Evolutionary conservation across 2,888 invertebrate species (phyloP).

Genomic region (Volucella inanis): DNA sequence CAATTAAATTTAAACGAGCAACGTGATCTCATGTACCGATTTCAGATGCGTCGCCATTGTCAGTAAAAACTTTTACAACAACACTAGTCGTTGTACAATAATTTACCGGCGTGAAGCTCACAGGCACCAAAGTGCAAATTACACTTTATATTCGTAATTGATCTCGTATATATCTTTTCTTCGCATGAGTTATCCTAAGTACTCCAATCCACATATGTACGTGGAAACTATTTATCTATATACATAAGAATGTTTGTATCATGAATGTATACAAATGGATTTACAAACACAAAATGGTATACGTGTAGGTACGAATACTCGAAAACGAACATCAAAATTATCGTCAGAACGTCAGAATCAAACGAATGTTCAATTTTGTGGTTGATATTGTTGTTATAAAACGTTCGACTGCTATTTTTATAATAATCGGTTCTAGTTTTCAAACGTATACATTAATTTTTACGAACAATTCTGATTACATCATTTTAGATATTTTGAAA

Average conservation of each 20-base stretch:
- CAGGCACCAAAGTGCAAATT: constrained; percentile 10
- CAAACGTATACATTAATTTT: constrained; percentile 26
- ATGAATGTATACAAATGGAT: too few relatives aligned
- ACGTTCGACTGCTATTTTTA: constrained; percentile 26
- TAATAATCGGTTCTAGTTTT: constrained; percentile 7
- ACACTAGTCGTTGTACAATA: neutral
- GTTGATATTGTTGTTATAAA: constrained; percentile 3
- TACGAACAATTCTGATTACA: constrained; percentile 7
- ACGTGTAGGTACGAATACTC: too few relatives aligned
- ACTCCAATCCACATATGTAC: neutral
- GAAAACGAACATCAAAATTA: too few relatives aligned
- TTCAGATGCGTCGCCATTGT: too few relatives aligned
- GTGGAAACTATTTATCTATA: too few relatives aligned
- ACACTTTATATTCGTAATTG: constrained; percentile 1
- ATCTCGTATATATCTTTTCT: neutral
- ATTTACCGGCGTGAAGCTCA: too few relatives aligned
- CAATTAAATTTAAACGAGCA: constrained; percentile 4
- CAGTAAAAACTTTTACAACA: constrained; percentile 3
- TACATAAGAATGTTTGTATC: too few relatives aligned
- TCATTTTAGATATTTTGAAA: neutral
- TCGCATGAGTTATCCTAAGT: neutral
- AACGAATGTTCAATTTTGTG: neutral
- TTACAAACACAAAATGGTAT: too few relatives aligned
- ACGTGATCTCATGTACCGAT: neutral
- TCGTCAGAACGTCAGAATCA: neutral